These are phyloP conservation scores for Gadopsis bispinosus DNA, from an alignment of 2,797 vertebrate species.

Conservation along the genomic window DNA sequence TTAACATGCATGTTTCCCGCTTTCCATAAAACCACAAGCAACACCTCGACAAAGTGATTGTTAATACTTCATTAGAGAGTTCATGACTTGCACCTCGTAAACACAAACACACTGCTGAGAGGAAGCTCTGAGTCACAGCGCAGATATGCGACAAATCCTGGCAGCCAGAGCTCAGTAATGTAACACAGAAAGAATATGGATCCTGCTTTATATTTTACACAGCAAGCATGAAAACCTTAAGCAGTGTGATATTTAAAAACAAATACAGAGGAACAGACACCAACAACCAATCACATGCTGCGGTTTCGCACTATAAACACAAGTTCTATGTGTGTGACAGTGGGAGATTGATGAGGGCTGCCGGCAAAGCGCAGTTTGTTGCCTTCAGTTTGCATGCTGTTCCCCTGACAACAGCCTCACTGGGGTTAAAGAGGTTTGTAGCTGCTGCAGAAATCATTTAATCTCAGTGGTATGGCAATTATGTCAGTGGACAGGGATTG, in stretches of 20 bases:
- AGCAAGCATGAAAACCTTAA: background rate
- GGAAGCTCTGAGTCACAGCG: conserved; percentile 80
- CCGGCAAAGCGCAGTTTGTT: conserved; percentile 58
- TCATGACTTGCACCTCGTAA: conserved; percentile 85
- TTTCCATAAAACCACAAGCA: conserved; percentile 73
- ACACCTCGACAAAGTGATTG: conserved; percentile 83
- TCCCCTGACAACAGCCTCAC: conserved; percentile 73
- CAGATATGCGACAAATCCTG: conserved; percentile 78
- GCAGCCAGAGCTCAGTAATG: conserved; percentile 55
- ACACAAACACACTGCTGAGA: conserved; percentile 79
- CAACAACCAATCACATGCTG: conserved; percentile 38
- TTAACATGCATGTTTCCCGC: conserved; percentile 59
- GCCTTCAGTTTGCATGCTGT: conserved; percentile 72
- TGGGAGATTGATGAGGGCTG: conserved; percentile 42
- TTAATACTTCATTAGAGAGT: conserved; percentile 84
- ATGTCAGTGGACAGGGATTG: conserved; percentile 61
- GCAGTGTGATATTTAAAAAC: background rate
- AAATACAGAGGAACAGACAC: background rate
- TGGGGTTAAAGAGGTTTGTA: conserved; percentile 68
- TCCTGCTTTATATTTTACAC: conserved; percentile 18
- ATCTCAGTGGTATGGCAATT: conserved; percentile 67
- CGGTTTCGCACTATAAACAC: conserved; percentile 21
- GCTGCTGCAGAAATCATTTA: conserved; percentile 66
- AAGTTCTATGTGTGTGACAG: conserved; percentile 32
- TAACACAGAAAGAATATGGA: conserved; percentile 2